Evolutionary conservation across 2,797 vertebrate species (phyloP).

Genomic region (Oceanodroma leucorhoa): DNA sequence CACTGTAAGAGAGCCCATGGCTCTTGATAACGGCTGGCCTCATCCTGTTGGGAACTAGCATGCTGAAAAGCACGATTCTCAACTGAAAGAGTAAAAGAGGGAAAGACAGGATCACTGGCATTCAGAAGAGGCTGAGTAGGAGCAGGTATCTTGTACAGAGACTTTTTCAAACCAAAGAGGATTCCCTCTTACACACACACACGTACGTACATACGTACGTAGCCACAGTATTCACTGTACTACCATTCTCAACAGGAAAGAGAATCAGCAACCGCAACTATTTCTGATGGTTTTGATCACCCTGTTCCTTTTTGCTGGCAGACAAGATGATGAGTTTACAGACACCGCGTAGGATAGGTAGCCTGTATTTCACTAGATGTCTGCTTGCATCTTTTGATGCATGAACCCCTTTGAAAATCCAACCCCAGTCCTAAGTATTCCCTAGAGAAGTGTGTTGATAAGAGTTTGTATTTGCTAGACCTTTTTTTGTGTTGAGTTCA

Average conservation of each 20-base stretch:
- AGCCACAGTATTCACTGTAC: neutral
- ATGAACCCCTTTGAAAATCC: neutral
- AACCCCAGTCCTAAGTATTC: neutral
- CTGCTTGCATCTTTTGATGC: neutral
- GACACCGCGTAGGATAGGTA: neutral
- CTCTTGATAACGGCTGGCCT: neutral
- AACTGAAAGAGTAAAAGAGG: neutral
- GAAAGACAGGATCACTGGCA: neutral
- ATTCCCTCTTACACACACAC: neutral
- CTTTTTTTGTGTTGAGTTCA: neutral
- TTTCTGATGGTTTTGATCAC: neutral
- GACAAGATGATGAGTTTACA: neutral
- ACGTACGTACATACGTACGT: fast-evolving
- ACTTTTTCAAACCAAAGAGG: neutral
- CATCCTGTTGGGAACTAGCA: neutral
- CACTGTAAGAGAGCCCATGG: neutral
- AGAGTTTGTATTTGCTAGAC: neutral
- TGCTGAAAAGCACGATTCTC: neutral
- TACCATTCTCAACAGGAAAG: neutral
- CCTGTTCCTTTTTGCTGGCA: neutral
- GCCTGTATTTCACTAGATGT: neutral
- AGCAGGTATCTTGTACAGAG: neutral
- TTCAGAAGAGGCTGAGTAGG: neutral
- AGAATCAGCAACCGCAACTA: neutral
- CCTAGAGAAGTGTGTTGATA: neutral